Evolutionary conservation across 2,888 invertebrate genomes (phyloP), one percentile per base, ranked within the genome.

Genomic region (Plebejus argus): DNA sequence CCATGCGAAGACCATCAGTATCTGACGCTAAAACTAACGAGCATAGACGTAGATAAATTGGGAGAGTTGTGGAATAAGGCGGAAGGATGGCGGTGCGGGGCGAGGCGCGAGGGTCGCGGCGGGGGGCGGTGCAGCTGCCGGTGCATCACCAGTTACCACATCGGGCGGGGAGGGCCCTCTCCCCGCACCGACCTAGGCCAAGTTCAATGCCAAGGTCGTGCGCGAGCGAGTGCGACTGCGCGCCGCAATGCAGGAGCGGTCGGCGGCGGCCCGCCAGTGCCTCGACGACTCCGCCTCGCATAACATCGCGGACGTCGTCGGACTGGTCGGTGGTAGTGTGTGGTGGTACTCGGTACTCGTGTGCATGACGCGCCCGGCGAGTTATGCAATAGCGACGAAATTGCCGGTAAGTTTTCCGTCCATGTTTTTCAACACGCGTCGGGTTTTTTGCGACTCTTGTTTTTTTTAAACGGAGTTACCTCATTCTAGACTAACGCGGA

Each of bases 201-300:
- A 96, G 96, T 96, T 96, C 96, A 96, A 95, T 96, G 96, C 96
- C 96, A 96, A 96, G 96, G 96, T 96, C 96, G 95, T 95, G 94
- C 93, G 95, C 94, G 95, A 93, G 91, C 90, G 91, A 95, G 91
- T 95, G 94, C 95, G 95, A 91, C 94, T 95, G 95, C 95, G 95
- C 95, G 94, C 95, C 95, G 95, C 95, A 95, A 92, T 95, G 96
- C 95, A 95, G 95, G 95, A 94, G 91, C 91, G 91, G 87, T 88
- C 89, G 91, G 90, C 90, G 89, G 85, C 88, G 84, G 85, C 88
- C 88, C 90, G 88, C 90, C 93, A 93, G 93, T 93, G 88, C 90
- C 88, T 89, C 90, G 90, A 87, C 91, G 84, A 89, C 84, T 90
- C 90, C 88, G 89, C 86, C 85, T 88, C 84, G 86, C 89, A 86